Evolutionary conservation across 2,888 invertebrate species (phyloP), one percentile per base, ranked within the genome.

Genomic region (Drosophila picticornis): DNA sequence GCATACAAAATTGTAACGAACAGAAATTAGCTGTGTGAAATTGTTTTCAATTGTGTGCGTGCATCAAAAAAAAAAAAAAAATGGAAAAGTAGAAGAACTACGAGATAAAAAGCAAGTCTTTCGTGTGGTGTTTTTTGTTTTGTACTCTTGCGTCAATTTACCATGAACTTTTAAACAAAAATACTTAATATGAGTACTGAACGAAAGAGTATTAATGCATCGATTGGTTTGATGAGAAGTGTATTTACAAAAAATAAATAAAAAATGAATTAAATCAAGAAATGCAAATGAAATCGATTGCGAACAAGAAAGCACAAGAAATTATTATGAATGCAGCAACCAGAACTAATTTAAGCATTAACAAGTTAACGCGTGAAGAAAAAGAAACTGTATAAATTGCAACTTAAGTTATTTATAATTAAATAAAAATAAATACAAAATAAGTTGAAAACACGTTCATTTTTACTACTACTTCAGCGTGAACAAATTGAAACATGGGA

Each of bases 331-430:
- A 77, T 72, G 76, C 65, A 89, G 63, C 68, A 64, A 63, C 67
- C 55, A 61, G 58, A 73, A 80, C 43, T 88, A 83, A 74, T 75
- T 58, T 83, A 90, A 90, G 81, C 64, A 69, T 81, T 68, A 66
- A 75, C n/a, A 65, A 75, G 73, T 78, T 88, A 76, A 80, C 58
- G 85, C 75, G 80, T 81, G 83, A 70, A 78, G 76, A 67, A 59
- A 67, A 60, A 63, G 67, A 72, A 77, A 90, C 87, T 89, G 88
- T 91, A 92, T 91, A 91, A 85, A 91, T 91, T 88, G 90, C 75
- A 91, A 91, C 83, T 89, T 91, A 92, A 92, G 93, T 93, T 93
- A 93, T 93, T 93, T 92, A 93, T 93, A 93, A 93, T 91, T 92
- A 91, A 92, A 93, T 90, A 90, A 91, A 92, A 86, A 61, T 85